A percentile compares a stretch with the other conserved stretches of the same genome.
These are phyloP conservation scores for Australoheros scitulus DNA, from an alignment of 2,113 vertebrate genomes.

Conservation along the genomic window DNA sequence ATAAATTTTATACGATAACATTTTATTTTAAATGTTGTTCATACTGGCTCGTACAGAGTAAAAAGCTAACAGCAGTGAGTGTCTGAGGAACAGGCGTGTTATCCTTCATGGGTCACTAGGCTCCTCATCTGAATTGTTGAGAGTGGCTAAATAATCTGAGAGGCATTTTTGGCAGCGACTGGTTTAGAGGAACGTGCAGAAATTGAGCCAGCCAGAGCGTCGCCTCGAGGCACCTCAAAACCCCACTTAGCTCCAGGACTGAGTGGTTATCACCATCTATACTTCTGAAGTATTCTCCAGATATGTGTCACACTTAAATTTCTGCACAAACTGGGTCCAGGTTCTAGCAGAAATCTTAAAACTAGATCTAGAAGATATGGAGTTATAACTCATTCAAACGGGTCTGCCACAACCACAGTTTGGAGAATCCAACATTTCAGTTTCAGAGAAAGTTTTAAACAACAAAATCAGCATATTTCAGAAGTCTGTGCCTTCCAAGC, in stretches of 20 bases:
- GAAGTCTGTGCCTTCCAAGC: background rate
- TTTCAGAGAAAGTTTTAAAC: background rate
- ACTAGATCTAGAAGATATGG: background rate
- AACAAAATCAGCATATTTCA: background rate
- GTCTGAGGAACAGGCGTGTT: constrained; percentile 38
- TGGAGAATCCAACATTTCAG: background rate
- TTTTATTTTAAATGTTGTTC: background rate
- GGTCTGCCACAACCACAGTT: background rate
- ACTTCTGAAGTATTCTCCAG: constrained; percentile 15
- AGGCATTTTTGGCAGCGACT: constrained; percentile 53
- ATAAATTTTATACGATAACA: background rate
- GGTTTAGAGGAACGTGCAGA: constrained; percentile 58
- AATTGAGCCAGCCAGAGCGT: constrained; percentile 50
- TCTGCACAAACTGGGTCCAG: background rate
- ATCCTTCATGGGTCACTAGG: constrained; percentile 61
- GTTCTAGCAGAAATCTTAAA: background rate
- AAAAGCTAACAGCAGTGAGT: constrained; percentile 13
- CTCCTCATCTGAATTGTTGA: constrained; percentile 66
- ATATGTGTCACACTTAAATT: background rate
- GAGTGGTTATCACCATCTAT: constrained; percentile 35
- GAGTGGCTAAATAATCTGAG: constrained; percentile 70
- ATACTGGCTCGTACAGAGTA: background rate
- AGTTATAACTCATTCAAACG: background rate
- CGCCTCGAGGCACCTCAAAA: constrained; percentile 24
- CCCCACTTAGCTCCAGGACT: background rate